Evolutionary conservation across 2,888 invertebrate species (phyloP).

Genomic region (Xestia c-nigrum): DNA sequence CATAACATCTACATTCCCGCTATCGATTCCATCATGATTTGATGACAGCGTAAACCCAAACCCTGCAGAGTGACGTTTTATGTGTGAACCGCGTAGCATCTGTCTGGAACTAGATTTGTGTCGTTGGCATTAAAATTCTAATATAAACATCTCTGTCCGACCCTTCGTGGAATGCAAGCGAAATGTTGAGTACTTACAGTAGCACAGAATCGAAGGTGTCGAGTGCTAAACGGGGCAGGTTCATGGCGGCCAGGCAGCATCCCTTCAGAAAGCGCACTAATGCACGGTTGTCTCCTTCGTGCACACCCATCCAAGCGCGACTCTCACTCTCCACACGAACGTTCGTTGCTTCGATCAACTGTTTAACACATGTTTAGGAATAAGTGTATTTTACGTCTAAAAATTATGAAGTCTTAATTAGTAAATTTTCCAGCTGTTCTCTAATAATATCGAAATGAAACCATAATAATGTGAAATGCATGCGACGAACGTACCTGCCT

Average conservation of each 20-base stretch:
- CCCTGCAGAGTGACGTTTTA: neutral
- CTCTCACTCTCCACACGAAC: constrained; percentile 63
- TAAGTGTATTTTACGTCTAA: neutral
- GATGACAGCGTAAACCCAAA: neutral
- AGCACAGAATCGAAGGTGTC: constrained; percentile 87
- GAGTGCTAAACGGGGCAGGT: constrained; percentile 94
- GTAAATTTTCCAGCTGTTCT: neutral
- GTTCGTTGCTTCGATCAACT: constrained; percentile 77
- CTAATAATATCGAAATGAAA: too few species aligned
- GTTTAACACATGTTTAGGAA: constrained; percentile 22
- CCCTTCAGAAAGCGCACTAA: constrained; percentile 95
- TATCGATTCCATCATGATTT: neutral
- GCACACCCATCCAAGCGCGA: constrained; percentile 77
- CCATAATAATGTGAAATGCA: too few species aligned
- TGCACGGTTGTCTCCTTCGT: constrained; percentile 93
- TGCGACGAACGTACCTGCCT: too few species aligned
- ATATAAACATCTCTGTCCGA: neutral
- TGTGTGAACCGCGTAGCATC: neutral
- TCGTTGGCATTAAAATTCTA: neutral
- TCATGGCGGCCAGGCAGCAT: constrained; percentile 95
- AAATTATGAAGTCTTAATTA: neutral
- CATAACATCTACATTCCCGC: too few species aligned
- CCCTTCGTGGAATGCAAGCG: neutral
- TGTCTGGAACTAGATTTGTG: neutral
- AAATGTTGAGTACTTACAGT: constrained; percentile 32